Evolutionary conservation across 1,140 invertebrate genomes (phyloP).

Genomic region (Hylaeus volcanicus): DNA sequence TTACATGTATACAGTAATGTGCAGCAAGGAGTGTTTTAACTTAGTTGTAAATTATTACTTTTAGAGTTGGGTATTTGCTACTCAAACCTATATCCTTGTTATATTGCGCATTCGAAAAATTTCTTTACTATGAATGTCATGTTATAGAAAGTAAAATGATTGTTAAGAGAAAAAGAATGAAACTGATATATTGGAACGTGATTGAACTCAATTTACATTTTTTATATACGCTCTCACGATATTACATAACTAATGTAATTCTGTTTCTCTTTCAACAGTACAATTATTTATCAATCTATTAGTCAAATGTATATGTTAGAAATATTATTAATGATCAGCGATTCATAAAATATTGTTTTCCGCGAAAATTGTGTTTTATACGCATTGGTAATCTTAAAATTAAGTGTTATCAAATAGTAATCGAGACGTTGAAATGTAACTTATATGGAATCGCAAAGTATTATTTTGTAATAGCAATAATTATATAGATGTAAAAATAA

Average conservation of each 20-base stretch:
- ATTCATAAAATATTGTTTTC: constrained; percentile 4
- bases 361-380: constrained; percentile 18
- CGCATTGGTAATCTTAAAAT: constrained; percentile 1
- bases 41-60: constrained; percentile 22
- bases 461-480: constrained; percentile 27
- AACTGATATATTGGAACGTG: constrained; percentile 20
- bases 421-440: not conserved
- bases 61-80: constrained; percentile 33
- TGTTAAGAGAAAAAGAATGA: constrained; percentile 7
- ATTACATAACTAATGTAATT: constrained; percentile 1
- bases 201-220: constrained; percentile 21
- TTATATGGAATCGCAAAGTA: constrained; percentile 18
- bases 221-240: not conserved
- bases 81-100: constrained; percentile 23
- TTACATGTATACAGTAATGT: constrained; percentile 31
- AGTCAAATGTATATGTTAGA: too few relatives aligned
- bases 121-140: constrained; percentile 17
- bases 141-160: constrained; percentile 8
- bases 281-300: not conserved
- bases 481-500: not conserved
- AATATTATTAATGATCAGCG: not conserved
- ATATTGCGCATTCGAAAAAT: constrained; percentile 27
- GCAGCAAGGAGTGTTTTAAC: constrained; percentile 29
- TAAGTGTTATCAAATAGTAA: not conserved
- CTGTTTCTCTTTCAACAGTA: not conserved